Base-by-base conservation (phyloP, 2,113 vertebrate species). In the Hyperoodon ampullatus region DNA sequence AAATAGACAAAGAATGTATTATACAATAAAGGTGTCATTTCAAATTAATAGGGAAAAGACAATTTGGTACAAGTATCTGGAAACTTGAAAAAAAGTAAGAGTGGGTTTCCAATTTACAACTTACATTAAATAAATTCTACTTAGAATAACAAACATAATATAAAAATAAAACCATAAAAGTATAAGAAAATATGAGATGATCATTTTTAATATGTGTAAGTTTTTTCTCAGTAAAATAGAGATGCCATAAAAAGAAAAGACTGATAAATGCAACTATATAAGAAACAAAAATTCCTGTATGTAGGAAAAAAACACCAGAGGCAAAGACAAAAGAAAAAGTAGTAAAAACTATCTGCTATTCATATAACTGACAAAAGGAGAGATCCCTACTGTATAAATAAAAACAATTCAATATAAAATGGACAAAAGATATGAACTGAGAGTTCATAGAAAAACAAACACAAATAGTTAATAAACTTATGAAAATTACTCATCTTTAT, bases 81-180 rank as follows among this genome's bases (percentile, higher is more conserved):
- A 77, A 3, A 44, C 9, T 61, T 35, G 71, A 19, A 55, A 33
- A 84, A 84, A 77, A 89, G 14, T 63, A 61, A 55, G 6, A 8
- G 6, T 58, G 55, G 18, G 15, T 84, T 88, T 91, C 60, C 39
- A 63, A 78, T 88, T 63, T 78, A 74, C n/a, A 94, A 14, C 50
- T 87, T 87, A 87, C 21, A 78, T 63, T 82, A 35, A 96, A 58
- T 42, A 94, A 97, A 92, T 63, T 28, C 66, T 65, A 68, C 39
- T 60, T 39, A 84, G 21, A 94, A 78, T 89, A 63, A 53, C 28
- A 90, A 39, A 88, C 19, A 65, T 4, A 66, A 94, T 60, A 14
- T 78, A 90, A 93, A 95, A 60, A 60, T 30, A 60, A 94, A 95
- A 39, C 5, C 8, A 88, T 70, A 61, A 78, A 71, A 90, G 28